Base-by-base conservation (phyloP, 1,140 invertebrate genomes). In the Drusus annulatus region DNA sequence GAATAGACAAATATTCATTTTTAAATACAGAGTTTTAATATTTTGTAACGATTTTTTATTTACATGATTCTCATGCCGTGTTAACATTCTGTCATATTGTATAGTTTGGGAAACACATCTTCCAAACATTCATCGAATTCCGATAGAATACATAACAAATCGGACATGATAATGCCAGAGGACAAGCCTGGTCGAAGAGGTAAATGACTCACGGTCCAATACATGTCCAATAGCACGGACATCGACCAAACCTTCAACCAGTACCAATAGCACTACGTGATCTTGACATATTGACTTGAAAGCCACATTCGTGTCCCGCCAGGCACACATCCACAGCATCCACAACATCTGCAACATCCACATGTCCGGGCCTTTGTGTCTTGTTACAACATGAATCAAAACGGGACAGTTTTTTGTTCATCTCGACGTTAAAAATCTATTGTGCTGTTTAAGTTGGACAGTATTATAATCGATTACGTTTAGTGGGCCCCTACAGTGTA, bases 231-330 rank as follows among this genome's bases (percentile, higher is more conserved):
- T 5, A 2, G 25, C 25, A 76, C 58, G 51, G 28, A 16, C 10
- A 17, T 15, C 10, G 65, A 25, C 28, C 60, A 31, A 7, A 28
- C 60, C 60, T 63, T 25, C 25, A 28, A 36, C 25, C 16, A 31
- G 23, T 19, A 60, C 36, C 36, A 45, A 45, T 13, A 13, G 36
- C 54, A 56, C n/a, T 21, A 69, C 28, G 50, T 74, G 69, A 74
- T 74, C 69, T 74, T 74, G 69, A 74, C 69, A 74, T 74, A 74
- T 74, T 56, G 69, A 74, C 69, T 74, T 7, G 50, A 56, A 74
- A 74, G 54, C 8, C 28, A 28, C 56, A 54, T 74, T 74, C 69
- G 69, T 74, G 69, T 74, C 28, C 23, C 52, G 16, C 23, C 23
- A 74, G 69, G 23, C 69, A 54, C 51, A 54, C 69, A 74, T 74